Conservation (phyloP, 2,797 vertebrate species). For the Peromyscus aztecus region DNA sequence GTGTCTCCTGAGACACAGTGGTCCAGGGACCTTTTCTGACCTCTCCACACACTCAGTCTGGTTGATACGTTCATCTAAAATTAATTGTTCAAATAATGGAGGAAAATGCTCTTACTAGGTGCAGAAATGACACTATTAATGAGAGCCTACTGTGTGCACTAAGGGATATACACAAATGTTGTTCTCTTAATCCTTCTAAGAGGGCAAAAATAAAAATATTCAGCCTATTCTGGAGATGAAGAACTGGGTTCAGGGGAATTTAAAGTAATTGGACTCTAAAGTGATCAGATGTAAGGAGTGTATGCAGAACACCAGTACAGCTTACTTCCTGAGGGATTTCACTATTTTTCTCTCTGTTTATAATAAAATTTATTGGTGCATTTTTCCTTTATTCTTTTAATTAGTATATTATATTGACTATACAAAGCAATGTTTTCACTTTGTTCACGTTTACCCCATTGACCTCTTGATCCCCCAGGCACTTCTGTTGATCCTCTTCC, state of each 20-base stretch:
- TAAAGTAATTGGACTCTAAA: neutral
- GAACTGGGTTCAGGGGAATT: neutral
- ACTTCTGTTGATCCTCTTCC: neutral
- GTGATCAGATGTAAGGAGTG: neutral
- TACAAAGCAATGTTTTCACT: neutral
- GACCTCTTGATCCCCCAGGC: neutral
- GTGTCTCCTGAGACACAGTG: neutral
- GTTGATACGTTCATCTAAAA: neutral
- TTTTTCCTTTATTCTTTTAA: neutral
- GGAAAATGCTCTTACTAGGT: no score
- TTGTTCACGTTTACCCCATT: neutral
- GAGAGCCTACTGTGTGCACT: neutral
- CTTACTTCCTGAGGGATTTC: neutral
- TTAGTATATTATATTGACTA: neutral
- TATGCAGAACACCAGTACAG: neutral
- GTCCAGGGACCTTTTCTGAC: neutral
- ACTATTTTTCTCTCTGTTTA: neutral
- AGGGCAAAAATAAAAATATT: neutral
- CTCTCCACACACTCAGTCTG: neutral
- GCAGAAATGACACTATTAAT: neutral
- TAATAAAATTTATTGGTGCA: neutral
- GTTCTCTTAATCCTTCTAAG: neutral
- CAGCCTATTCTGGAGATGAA: neutral
- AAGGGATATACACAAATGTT: fast-evolving
- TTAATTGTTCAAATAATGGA: no score